Conservation (phyloP, 2,888 invertebrate species). For the Apotomis betuletana region DNA sequence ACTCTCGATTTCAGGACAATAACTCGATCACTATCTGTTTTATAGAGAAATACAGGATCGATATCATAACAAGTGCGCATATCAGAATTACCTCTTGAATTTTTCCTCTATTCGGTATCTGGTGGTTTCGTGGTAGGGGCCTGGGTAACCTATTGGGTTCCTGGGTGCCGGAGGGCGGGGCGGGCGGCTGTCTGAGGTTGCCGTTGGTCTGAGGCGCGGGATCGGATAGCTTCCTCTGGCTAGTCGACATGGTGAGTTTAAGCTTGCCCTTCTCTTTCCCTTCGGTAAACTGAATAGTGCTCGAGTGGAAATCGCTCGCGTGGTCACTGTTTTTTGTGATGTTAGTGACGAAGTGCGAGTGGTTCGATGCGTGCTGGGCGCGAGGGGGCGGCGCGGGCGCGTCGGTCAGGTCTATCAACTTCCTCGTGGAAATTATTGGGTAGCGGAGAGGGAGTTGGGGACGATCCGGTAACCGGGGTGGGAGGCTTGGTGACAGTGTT, state of each 20-base stretch:
- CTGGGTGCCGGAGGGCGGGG: constrained; percentile 51
- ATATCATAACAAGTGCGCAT: constrained; percentile 73
- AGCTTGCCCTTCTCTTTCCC: constrained; percentile 72
- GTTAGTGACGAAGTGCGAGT: constrained; percentile 73
- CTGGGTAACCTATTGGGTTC: constrained; percentile 47
- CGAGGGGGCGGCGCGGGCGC: constrained; percentile 76
- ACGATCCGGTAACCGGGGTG: constrained; percentile 78
- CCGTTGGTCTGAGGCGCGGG: constrained; percentile 55
- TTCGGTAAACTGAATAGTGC: constrained; percentile 76
- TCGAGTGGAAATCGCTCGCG: constrained; percentile 70
- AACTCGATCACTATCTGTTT: constrained; percentile 59
- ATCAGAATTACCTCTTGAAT: constrained; percentile 77
- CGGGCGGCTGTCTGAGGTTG: constrained; percentile 48
- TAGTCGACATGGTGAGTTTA: constrained; percentile 70
- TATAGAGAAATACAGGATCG: constrained; percentile 65
- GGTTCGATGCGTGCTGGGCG: constrained; percentile 56
- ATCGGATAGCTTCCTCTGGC: constrained; percentile 62
- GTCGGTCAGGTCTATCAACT: constrained; percentile 74
- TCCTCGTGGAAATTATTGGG: constrained; percentile 76
- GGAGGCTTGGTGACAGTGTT: constrained; percentile 74
- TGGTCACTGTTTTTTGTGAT: constrained; percentile 69
- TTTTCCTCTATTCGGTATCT: constrained; percentile 55
- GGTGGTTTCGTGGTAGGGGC: constrained; percentile 46
- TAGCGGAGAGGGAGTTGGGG: constrained; percentile 74
- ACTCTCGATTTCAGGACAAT: constrained; percentile 57